phyloP scores from a whole-genome alignment of 2,888 invertebrate species.

The Agrilus biguttatus region DNA sequence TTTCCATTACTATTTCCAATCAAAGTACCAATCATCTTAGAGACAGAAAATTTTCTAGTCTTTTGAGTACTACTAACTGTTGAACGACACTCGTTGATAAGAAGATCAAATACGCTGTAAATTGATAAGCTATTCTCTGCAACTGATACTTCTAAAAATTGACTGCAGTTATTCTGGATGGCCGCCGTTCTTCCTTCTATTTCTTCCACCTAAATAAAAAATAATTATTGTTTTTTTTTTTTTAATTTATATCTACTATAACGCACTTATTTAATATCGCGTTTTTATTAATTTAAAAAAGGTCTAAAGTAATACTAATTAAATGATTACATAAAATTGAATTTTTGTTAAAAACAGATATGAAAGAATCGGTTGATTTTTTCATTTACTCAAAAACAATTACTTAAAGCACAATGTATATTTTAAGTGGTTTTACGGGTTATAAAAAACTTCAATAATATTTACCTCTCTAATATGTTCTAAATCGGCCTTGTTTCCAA shows the following conservation, averaged over 20 bases:
- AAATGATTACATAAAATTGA: too few species aligned
- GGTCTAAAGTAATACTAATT: too few species aligned
- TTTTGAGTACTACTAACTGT: conserved; percentile 33
- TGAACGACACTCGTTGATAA: conserved; percentile 51
- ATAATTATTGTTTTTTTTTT: background rate
- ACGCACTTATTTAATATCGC: too few species aligned
- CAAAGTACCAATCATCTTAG: conserved; percentile 64
- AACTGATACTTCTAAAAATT: conserved; percentile 69
- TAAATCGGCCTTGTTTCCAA: conserved; percentile 69
- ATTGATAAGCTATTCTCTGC: conserved; percentile 64
- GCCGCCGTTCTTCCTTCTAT: conserved; percentile 56
- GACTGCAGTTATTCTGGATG: conserved; percentile 46
- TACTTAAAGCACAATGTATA: too few species aligned
- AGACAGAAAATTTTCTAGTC: conserved; percentile 59
- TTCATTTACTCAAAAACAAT: too few species aligned
- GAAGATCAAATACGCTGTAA: conserved; percentile 55
- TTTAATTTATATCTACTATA: too few species aligned
- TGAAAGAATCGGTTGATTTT: too few species aligned
- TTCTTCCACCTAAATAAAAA: conserved; percentile 48
- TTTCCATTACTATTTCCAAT: conserved; percentile 39
- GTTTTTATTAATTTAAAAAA: too few species aligned
- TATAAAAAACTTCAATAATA: too few species aligned
- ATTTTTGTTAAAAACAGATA: too few species aligned
- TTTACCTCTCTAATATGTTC: conserved; percentile 62
- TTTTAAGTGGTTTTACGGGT: background rate